These are phyloP conservation scores for Macrostomum lignano DNA, from an alignment of 1,140 invertebrate genomes.

Conservation along the genomic window DNA sequence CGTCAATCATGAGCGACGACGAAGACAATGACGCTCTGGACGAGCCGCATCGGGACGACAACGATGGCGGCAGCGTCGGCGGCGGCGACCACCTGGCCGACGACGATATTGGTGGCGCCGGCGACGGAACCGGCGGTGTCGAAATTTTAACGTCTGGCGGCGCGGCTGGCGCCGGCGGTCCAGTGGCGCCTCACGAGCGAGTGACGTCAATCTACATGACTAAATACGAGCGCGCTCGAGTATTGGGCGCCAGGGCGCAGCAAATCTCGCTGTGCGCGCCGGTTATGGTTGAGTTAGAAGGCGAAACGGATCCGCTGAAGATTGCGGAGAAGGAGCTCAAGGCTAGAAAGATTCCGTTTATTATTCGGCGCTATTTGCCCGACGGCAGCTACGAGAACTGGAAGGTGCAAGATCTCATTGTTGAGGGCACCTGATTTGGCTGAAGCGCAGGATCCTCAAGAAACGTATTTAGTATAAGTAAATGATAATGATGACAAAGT, in stretches of 20 bases:
- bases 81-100: too few relatives aligned
- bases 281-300: conserved; percentile 96
- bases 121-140: too few relatives aligned
- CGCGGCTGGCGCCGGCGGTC: neutral
- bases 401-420: conserved; percentile 91
- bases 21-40: too few relatives aligned
- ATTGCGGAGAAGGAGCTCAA: conserved; percentile 97
- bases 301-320: conserved; percentile 87
- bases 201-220: conserved; percentile 56
- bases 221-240: conserved; percentile 74
- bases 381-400: conserved; percentile 98
- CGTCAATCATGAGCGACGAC: too few relatives aligned
- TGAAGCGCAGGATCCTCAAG: too few relatives aligned
- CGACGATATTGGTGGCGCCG: too few relatives aligned
- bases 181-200: conserved; percentile 12
- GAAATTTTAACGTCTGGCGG: neutral
- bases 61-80: too few relatives aligned
- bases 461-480: too few relatives aligned
- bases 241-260: conserved; percentile 72
- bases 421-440: too few relatives aligned
- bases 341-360: conserved; percentile 75
- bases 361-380: conserved; percentile 77
- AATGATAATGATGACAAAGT: too few relatives aligned
- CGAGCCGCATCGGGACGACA: too few relatives aligned
- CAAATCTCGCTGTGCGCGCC: conserved; percentile 98